These are phyloP conservation scores for Pseudomyrmex concolor DNA, from an alignment of 1,140 invertebrate genomes.

Conservation along the genomic window DNA sequence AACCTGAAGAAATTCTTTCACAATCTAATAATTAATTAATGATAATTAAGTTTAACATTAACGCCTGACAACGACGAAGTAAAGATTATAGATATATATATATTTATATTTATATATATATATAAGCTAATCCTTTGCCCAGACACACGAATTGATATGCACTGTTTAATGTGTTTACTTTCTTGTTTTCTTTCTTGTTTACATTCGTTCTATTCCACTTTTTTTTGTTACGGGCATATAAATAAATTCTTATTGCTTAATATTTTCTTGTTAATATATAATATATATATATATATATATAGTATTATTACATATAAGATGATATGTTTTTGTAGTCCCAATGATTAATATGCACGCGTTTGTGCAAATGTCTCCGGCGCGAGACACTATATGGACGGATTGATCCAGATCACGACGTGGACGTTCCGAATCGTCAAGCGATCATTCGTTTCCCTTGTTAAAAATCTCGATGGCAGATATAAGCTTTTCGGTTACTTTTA, in stretches of 20 bases:
- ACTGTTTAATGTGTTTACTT: slow-evolving; percentile 77
- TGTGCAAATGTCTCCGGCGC: slow-evolving; percentile 82
- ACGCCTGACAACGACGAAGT: slow-evolving; percentile 83
- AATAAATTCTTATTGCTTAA: slow-evolving; percentile 85
- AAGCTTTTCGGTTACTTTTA: background rate
- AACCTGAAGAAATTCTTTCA: slow-evolving; percentile 84
- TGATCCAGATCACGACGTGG: slow-evolving; percentile 80
- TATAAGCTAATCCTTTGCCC: slow-evolving; percentile 84
- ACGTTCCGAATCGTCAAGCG: slow-evolving; percentile 78
- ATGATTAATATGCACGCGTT: slow-evolving; percentile 85
- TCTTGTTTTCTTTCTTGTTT: slow-evolving; percentile 64
- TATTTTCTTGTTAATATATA: slow-evolving; percentile 75
- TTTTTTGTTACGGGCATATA: slow-evolving; percentile 81
- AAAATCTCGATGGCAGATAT: background rate
- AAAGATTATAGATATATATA: slow-evolving; percentile 80
- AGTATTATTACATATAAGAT: slow-evolving; percentile 82
- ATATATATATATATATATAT: slow-evolving; percentile 60
- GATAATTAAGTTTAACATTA: slow-evolving; percentile 84
- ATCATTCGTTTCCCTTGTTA: background rate
- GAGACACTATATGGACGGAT: slow-evolving; percentile 85
- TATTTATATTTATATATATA: slow-evolving; percentile 74
- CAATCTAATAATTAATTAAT: slow-evolving; percentile 82
- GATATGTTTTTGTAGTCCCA: slow-evolving; percentile 86
- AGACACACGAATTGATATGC: slow-evolving; percentile 84
- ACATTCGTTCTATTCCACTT: slow-evolving; percentile 48